Evolutionary conservation across 2,888 invertebrate species (phyloP), one percentile per base, ranked within the genome.

Genomic region (Oxytorus armatus): DNA sequence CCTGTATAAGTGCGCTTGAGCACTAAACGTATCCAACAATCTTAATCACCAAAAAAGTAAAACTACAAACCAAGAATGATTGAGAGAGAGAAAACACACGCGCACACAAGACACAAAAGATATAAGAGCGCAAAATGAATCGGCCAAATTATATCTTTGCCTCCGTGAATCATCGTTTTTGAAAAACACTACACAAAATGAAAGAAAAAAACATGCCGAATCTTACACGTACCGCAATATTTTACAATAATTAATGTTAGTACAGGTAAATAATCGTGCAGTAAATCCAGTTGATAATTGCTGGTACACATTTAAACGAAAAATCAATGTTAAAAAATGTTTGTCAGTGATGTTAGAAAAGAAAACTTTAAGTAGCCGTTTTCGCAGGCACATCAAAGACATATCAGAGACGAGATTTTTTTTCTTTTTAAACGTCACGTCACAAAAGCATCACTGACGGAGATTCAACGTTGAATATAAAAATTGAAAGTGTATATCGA

Each of bases 1-100:
- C 83, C 83, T 83, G 83, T 66, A n/a, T n/a, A 61, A 79, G 82
- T 82, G 82, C 79, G 74, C 72, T 75, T 65, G 77, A 77, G 79
- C 82, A 77, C 82, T 80, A 33, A 72, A 66, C 61, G 51, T 76
- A 72, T 49, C 72, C 75, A 63, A 72, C 77, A 75, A 61, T 81
- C 57, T 69, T n/a, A 73, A 68, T 68, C 61, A 59, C 51, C 25
- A 14, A 70, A 11, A 75, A 65, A 42, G 1, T 14, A 18, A 44
- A 44, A n/a, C 14, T 14, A 51, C 21, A 7, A 25, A 5, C 25
- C 53, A 29, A 5, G 29, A 70, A 59, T 70, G 57, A 59, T 33
- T 18, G 25, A 33, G 51, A 63, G n/a, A 25, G 10, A 70, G 8
- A 42, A 14, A 11, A 29, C 63, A 1, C 21, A 57, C 29, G 57